Conservation (phyloP, 2,113 vertebrate genomes). For the Chloebia gouldiae region DNA sequence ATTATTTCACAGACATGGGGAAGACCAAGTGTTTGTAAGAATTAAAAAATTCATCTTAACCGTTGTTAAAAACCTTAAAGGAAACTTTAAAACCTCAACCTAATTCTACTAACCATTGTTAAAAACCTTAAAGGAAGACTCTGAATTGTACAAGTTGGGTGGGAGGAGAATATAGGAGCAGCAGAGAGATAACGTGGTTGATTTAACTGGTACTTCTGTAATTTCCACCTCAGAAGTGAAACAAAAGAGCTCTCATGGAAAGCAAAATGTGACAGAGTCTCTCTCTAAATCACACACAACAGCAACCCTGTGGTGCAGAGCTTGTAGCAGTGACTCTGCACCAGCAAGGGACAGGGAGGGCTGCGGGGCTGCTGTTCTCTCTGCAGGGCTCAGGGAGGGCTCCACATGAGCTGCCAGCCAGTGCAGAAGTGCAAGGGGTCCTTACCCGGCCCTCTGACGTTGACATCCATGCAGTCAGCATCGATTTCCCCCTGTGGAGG, state of each 20-base stretch:
- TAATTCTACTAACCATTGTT: background rate
- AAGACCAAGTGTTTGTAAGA: background rate
- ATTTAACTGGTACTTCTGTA: background rate
- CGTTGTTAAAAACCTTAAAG: background rate
- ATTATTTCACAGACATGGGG: background rate
- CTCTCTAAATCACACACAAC: background rate
- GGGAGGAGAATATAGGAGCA: background rate
- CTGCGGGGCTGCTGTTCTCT: background rate
- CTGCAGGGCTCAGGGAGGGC: background rate
- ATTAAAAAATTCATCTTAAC: background rate
- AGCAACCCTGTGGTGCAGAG: background rate
- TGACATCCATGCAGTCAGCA: conserved; percentile 93
- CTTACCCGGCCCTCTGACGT: conserved; percentile 92
- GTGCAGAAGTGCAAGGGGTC: background rate
- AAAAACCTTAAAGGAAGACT: background rate
- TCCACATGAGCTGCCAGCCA: background rate
- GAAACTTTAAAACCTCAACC: no score
- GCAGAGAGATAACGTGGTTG: background rate
- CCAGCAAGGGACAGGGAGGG: background rate
- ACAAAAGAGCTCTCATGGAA: background rate
- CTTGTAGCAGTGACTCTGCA: rapidly evolving
- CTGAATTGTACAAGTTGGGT: background rate
- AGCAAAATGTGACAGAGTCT: background rate
- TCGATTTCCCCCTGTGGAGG: conserved; percentile 96
- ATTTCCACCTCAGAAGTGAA: background rate